A percentile compares a stretch with the other conserved stretches of the same genome.
Conservation (phyloP, 2,797 vertebrate genomes). For the Pipistrellus nathusii region DNA sequence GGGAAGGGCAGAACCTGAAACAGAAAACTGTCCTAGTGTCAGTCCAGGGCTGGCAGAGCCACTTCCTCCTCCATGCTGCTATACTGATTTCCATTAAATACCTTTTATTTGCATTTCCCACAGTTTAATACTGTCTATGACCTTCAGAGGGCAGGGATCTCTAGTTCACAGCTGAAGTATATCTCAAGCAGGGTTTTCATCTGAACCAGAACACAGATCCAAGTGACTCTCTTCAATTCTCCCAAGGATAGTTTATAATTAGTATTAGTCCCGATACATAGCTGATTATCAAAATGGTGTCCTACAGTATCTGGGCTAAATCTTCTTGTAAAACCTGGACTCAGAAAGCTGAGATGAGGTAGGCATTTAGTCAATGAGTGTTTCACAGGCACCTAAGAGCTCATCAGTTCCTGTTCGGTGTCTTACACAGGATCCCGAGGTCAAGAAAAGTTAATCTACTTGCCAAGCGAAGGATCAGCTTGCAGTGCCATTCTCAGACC, state of each 20-base stretch:
- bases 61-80: not conserved
- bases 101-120: not conserved
- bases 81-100: not conserved
- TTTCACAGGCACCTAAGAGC: not conserved
- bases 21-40: not conserved
- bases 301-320: not conserved
- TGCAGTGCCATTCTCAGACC: not conserved
- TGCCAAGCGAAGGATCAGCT: not conserved
- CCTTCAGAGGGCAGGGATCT: not conserved
- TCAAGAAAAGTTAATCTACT: not conserved
- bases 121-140: not conserved
- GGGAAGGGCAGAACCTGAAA: not conserved
- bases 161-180: not conserved
- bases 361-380: not conserved
- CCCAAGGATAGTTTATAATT: not conserved
- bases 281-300: not conserved
- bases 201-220: constrained; percentile 12
- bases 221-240: not conserved
- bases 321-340: not conserved
- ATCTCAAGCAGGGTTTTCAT: not conserved
- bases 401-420: not conserved
- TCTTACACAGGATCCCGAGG: not conserved
- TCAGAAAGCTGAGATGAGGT: not conserved
- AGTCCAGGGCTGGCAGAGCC: not conserved
- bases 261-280: not conserved